Percentiles rank a stretch among this genome's conserved stretches.
These are phyloP conservation scores for Dryobotodes eremita DNA, from an alignment of 2,888 invertebrate genomes.

Conservation along the genomic window DNA sequence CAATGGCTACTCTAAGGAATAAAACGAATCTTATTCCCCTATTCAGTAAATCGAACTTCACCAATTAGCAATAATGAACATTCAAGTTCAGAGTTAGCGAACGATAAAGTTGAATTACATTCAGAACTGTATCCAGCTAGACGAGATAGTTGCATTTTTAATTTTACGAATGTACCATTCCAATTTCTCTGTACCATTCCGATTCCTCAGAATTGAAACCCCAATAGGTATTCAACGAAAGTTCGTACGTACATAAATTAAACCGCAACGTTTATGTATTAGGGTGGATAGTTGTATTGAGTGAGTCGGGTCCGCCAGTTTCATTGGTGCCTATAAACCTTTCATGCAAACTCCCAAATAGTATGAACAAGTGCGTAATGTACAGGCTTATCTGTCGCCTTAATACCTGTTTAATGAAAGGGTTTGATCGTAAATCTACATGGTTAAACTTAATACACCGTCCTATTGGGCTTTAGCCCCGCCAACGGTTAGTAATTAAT, in stretches of 20 bases:
- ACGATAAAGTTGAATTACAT: conserved; percentile 64
- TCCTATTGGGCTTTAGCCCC: conserved; percentile 85
- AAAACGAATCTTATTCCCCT: conserved; percentile 37
- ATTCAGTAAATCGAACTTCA: conserved; percentile 55
- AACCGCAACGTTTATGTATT: conserved; percentile 81
- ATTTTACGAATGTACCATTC: conserved; percentile 64
- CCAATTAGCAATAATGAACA: conserved; percentile 65
- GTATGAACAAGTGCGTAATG: conserved; percentile 87
- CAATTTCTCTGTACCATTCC: conserved; percentile 62
- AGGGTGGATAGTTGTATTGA: conserved; percentile 80
- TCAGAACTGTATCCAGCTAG: conserved; percentile 54
- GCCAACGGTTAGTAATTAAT: conserved; percentile 87
- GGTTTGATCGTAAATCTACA: conserved; percentile 90
- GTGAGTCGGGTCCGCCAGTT: conserved; percentile 80
- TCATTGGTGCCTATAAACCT: conserved; percentile 83
- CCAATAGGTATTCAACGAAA: conserved; percentile 71
- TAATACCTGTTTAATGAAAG: conserved; percentile 90
- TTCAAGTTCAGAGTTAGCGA: conserved; percentile 61
- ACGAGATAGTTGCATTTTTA: conserved; percentile 68
- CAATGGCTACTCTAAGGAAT: conserved; percentile 28
- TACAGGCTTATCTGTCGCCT: conserved; percentile 87
- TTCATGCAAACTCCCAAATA: conserved; percentile 84
- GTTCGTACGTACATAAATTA: conserved; percentile 79
- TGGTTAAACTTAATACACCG: conserved; percentile 87
- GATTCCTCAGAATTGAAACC: conserved; percentile 68